Conservation (phyloP, 2,888 invertebrate species). For the Antheraea assamensis region DNA sequence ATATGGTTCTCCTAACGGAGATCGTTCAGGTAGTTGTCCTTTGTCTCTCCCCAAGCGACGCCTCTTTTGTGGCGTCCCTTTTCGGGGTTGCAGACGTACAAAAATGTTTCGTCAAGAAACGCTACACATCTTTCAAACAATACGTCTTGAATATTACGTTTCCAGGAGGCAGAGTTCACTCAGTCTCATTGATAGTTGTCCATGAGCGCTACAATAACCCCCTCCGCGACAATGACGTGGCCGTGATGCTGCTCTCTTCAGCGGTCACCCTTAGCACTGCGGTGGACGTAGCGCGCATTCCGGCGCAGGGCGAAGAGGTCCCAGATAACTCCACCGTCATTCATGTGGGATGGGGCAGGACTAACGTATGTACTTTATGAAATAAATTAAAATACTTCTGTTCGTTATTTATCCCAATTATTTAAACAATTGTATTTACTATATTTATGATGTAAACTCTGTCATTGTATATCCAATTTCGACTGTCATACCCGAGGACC, state of each 20-base stretch:
- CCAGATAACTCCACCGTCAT: constrained; percentile 47
- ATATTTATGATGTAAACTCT: no score
- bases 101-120: no score
- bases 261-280: constrained; percentile 32
- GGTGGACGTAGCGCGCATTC: constrained; percentile 41
- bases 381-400: neutral
- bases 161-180: constrained; percentile 50
- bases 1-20: no score
- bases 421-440: no score
- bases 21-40: no score
- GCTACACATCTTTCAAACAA: neutral
- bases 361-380: constrained; percentile 43
- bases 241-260: constrained; percentile 48
- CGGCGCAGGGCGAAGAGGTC: constrained; percentile 39
- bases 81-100: no score
- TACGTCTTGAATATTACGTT: neutral
- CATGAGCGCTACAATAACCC: constrained; percentile 56
- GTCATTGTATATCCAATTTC: no score
- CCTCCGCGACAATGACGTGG: constrained; percentile 56
- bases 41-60: no score
- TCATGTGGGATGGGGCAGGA: constrained; percentile 64
- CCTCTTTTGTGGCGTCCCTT: no score
- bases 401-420: neutral
- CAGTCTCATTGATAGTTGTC: constrained; percentile 44
- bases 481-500: no score